A percentile compares a stretch with the other conserved stretches of the same genome.
phyloP scores from a whole-genome alignment of 2,797 vertebrate genomes.

The Liparis tanakae region DNA sequence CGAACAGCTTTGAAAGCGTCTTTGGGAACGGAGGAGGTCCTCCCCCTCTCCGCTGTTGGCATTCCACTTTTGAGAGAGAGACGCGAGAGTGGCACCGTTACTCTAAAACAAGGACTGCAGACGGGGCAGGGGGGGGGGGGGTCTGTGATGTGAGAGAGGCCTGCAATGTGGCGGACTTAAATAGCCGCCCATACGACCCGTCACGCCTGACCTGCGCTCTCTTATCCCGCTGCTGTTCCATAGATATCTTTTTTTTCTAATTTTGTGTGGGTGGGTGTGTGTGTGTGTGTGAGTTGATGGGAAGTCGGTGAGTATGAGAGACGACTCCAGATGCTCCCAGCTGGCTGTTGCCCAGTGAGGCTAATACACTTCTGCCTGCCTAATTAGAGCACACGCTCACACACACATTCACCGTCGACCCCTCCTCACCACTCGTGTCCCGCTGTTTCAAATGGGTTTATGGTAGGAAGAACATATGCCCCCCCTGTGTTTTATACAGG shows the following conservation, averaged over 20 bases:
- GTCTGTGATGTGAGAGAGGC: conserved; percentile 47
- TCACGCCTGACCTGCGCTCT: conserved; percentile 61
- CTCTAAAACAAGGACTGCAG: conserved; percentile 54
- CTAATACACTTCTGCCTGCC: conserved; percentile 76
- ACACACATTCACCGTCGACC: conserved; percentile 51
- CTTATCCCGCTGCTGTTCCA: conserved; percentile 62
- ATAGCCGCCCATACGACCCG: conserved; percentile 69
- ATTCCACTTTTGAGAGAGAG: conserved; percentile 54
- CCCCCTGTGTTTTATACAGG: conserved; percentile 74
- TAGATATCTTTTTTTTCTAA: conserved; percentile 68
- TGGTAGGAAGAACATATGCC: conserved; percentile 75
- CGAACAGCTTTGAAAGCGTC: conserved; percentile 49
- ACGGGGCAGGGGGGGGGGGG: conserved; percentile 24
- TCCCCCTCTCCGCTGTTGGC: conserved; percentile 45
- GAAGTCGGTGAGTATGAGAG: conserved; percentile 69
- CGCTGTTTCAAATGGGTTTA: conserved; percentile 74
- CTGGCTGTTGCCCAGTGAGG: conserved; percentile 79
- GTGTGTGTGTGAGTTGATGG: conserved; percentile 37
- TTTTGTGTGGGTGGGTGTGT: conserved; percentile 20
- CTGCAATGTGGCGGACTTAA: conserved; percentile 66
- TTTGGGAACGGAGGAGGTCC: conserved; percentile 39
- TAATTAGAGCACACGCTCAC: conserved; percentile 74
- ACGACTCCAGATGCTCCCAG: conserved; percentile 80
- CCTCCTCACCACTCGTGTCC: conserved; percentile 66
- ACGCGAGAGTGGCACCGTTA: conserved; percentile 43